phyloP scores from a whole-genome alignment of 2,888 invertebrate genomes.

The Leucophenga montana region DNA sequence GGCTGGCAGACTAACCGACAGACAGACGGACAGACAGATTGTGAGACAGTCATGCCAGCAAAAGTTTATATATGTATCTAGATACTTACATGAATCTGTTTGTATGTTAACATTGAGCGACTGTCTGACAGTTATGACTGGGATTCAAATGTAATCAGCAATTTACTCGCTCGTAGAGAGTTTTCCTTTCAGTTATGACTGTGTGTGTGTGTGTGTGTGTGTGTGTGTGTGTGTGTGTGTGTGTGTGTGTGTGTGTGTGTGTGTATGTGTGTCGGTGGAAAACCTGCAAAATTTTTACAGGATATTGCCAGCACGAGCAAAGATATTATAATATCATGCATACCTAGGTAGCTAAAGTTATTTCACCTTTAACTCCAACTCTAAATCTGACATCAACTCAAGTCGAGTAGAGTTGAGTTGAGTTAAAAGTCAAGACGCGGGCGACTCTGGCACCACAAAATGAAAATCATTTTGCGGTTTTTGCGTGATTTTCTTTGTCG shows the following conservation, averaged over 20 bases:
- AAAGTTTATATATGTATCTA: too few relatives aligned
- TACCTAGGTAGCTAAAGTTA: too few relatives aligned
- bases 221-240: not conserved
- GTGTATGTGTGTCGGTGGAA: not conserved
- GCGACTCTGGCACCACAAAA: not conserved
- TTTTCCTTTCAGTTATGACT: not conserved
- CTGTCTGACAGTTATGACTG: slow-evolving; percentile 63
- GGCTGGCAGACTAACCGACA: not conserved
- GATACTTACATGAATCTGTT: not conserved
- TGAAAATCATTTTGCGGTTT: slow-evolving; percentile 24
- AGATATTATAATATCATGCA: not conserved
- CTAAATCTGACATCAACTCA: too few relatives aligned
- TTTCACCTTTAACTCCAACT: too few relatives aligned
- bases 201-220: not conserved
- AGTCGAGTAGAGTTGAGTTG: too few relatives aligned
- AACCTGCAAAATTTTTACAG: slow-evolving; percentile 11
- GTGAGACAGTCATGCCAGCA: not conserved
- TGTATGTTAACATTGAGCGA: slow-evolving; percentile 36
- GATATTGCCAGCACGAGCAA: slow-evolving; percentile 9
- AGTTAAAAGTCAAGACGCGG: too few relatives aligned
- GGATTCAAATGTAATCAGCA: slow-evolving; percentile 64
- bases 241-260: not conserved
- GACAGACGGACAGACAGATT: not conserved
- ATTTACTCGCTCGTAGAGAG: slow-evolving; percentile 40
- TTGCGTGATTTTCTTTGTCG: slow-evolving; percentile 19